Conservation (phyloP, 1,140 invertebrate species). For the Nebria ingens region DNA sequence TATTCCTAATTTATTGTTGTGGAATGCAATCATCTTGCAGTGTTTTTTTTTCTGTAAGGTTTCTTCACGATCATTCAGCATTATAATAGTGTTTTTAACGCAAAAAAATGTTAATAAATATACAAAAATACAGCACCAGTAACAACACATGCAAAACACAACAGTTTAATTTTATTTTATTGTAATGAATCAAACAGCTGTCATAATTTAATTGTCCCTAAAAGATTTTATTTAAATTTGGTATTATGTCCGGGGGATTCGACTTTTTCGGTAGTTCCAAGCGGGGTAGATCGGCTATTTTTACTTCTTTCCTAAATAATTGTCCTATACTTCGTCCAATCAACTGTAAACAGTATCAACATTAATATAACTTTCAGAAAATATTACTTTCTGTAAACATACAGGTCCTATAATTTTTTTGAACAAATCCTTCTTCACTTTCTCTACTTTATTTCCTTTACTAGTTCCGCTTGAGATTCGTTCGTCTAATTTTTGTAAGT, state of each 20-base stretch:
- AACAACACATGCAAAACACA: not conserved
- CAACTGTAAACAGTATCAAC: slow-evolving; percentile 45
- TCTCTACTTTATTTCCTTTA: slow-evolving; percentile 70
- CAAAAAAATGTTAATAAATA: not conserved
- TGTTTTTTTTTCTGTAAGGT: too few species aligned
- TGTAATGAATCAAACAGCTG: not conserved
- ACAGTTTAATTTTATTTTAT: not conserved
- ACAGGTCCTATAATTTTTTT: slow-evolving; percentile 77
- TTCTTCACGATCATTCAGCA: too few species aligned
- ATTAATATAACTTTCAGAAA: not conserved
- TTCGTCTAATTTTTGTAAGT: slow-evolving; percentile 73
- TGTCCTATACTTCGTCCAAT: slow-evolving; percentile 73
- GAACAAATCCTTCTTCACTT: slow-evolving; percentile 81
- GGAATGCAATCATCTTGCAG: too few species aligned
- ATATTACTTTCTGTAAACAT: slow-evolving; percentile 20
- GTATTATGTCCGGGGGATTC: slow-evolving; percentile 35
- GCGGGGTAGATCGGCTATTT: slow-evolving; percentile 68
- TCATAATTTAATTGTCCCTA: not conserved
- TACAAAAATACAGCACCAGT: not conserved
- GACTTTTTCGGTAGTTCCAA: slow-evolving; percentile 46
- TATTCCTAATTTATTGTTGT: too few species aligned
- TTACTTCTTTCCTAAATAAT: slow-evolving; percentile 74
- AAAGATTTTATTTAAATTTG: slow-evolving; percentile 25
- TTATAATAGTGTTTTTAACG: too few species aligned
- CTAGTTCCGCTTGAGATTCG: slow-evolving; percentile 58